Base-by-base conservation (phyloP, 2,797 vertebrate genomes). In the Pelochelys cantorii region DNA sequence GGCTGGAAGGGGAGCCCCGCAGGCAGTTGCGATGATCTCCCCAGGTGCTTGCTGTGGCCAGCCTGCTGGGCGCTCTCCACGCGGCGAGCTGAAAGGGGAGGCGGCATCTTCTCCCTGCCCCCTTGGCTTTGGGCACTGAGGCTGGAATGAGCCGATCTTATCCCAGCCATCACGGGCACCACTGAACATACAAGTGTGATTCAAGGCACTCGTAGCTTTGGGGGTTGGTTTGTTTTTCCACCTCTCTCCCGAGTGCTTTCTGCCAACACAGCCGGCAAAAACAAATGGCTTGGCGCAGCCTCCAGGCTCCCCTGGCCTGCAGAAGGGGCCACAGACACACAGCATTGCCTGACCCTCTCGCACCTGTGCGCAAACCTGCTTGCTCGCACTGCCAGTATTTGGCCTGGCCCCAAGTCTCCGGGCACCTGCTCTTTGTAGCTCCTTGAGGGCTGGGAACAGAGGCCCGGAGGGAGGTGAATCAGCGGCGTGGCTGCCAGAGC, bases 251-350 rank as follows among this genome's bases (percentile, higher is more conserved):
- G 92, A 95, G 87, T 80, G 94, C 88, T 94, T 8, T 62, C 87
- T 90, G 86, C 94, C 93, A 96, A 6, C 86, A 91, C 90, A 94
- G 85, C 83, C 74, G 87, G 92, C 79, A 57, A 94, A 95, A 96
- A 60, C 71, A 8, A 29, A 93, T 57, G 74, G 79, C 78, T 95
- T 96, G 93, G 93, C 94, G 93, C 94, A 92, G 65, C 83, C 34
- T 48, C 77, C 59, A 54, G 86, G 62, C 71, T 92, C 89, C 93
- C 85, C 77, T 88, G 68, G 82, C 91, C 83, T 95, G 95, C 79
- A 56, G 79, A 86, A 94, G 91, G 81, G 87, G 85, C 95, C 90
- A 84, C 89, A 31, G 65, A 79, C 18, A 20, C 7, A 55, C 88
- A 86, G 85, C 87, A 77, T 78, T 93, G 56, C 93, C 81, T 65